phyloP scores from a whole-genome alignment of 1,140 invertebrate genomes.

The Aricia agestis region DNA sequence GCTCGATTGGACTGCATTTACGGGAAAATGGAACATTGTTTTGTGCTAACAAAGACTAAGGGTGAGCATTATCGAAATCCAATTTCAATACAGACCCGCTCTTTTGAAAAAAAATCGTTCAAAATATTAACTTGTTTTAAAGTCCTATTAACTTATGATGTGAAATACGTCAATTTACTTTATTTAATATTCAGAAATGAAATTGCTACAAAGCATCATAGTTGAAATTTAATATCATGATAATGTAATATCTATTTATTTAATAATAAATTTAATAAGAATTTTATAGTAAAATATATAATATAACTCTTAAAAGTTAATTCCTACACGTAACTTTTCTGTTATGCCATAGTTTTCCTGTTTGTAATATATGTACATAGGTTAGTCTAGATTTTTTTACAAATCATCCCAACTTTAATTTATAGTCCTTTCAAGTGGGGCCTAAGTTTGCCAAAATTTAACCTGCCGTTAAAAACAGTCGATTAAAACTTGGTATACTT shows the following conservation, averaged over 20 bases:
- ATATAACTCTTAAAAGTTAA: background rate
- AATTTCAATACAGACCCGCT: no score
- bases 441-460: background rate
- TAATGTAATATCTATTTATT: background rate
- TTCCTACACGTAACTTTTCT: background rate
- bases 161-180: no score
- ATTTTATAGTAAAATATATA: background rate
- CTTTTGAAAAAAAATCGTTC: no score
- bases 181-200: no score
- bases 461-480: background rate
- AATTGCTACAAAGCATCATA: no score
- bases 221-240: background rate
- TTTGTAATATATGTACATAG: constrained; percentile 67
- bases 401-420: constrained; percentile 29
- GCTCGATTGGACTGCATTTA: constrained; percentile 24
- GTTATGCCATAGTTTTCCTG: constrained; percentile 20
- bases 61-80: no score
- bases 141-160: no score
- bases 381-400: constrained; percentile 60
- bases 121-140: no score
- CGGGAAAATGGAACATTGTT: constrained; percentile 19
- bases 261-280: background rate
- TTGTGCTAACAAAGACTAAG: background rate
- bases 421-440: background rate
- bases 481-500: background rate